Evolutionary conservation across 2,888 invertebrate species (phyloP).

Genomic region (Bombylius major): DNA sequence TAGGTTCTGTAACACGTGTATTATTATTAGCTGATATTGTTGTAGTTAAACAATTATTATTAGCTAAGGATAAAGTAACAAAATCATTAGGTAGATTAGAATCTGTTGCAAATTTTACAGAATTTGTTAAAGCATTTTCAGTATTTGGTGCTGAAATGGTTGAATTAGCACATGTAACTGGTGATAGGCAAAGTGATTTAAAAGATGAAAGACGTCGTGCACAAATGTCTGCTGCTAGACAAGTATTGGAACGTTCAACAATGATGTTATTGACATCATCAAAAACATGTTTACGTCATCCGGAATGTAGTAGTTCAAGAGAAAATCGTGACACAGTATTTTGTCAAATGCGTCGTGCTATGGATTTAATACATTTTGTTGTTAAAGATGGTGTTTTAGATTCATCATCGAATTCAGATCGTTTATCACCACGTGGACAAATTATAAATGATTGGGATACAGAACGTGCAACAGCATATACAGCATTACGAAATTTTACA

Average conservation of each 20-base stretch:
- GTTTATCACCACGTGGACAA: slow-evolving; percentile 17
- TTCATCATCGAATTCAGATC: slow-evolving; percentile 32
- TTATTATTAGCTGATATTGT: slow-evolving; percentile 94
- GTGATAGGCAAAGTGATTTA: slow-evolving; percentile 63
- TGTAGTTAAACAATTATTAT: slow-evolving; percentile 88
- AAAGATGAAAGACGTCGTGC: slow-evolving; percentile 89
- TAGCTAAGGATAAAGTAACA: slow-evolving; percentile 92
- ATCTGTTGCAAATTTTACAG: slow-evolving; percentile 83
- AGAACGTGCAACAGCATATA: slow-evolving; percentile 55
- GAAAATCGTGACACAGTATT: slow-evolving; percentile 97
- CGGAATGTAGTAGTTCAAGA: slow-evolving; percentile 81
- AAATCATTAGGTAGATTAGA: slow-evolving; percentile 72
- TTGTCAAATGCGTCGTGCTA: slow-evolving; percentile 92
- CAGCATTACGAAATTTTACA: slow-evolving; percentile 66
- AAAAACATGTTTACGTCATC: slow-evolving; percentile 90
- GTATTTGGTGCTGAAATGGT: slow-evolving; percentile 99
- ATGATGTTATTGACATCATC: slow-evolving; percentile 94
- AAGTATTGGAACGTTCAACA: slow-evolving; percentile 89
- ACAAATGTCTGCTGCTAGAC: slow-evolving; percentile 92
- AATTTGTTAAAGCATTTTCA: slow-evolving; percentile 97
- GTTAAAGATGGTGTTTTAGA: slow-evolving; percentile 89
- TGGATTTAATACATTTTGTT: slow-evolving; percentile 95
- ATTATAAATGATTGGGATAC: slow-evolving; percentile 49
- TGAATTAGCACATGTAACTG: slow-evolving; percentile 89
- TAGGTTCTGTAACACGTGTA: slow-evolving; percentile 91